These are phyloP conservation scores for Hemicentrotus pulcherrimus DNA, from an alignment of 35 echinoderm and acorn worm genomes.

Conservation along the genomic window DNA sequence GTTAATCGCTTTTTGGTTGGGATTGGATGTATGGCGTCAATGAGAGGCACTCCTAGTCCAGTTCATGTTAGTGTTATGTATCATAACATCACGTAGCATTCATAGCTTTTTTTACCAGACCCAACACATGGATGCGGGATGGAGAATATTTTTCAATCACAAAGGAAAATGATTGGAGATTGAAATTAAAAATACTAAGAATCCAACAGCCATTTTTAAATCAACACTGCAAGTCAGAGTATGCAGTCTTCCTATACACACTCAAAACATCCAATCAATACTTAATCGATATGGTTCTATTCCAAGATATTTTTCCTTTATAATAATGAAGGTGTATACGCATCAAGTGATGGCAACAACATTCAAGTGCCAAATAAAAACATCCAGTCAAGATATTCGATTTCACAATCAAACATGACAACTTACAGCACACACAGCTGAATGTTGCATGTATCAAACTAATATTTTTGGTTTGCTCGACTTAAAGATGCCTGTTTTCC, in stretches of 20 bases:
- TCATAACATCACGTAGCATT: neutral
- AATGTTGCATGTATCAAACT: neutral
- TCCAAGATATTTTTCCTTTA: no score
- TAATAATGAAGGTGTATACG: no score
- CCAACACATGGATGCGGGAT: neutral
- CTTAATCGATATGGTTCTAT: no score
- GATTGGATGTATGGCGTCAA: constrained; percentile 26
- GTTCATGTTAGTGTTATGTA: constrained; percentile 26
- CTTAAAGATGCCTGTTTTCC: neutral
- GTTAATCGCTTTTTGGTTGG: constrained; percentile 14
- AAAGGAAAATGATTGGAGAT: neutral
- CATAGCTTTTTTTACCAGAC: neutral
- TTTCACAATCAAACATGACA: no score
- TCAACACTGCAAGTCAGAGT: no score
- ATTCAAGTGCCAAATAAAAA: no score
- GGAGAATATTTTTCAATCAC: neutral
- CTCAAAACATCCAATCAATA: no score
- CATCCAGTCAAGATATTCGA: no score
- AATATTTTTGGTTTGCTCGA: neutral
- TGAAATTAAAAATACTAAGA: neutral
- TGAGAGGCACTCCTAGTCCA: neutral
- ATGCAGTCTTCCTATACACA: no score
- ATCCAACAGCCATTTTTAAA: no score
- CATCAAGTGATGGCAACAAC: no score
- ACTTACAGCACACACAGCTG: neutral